Conservation (phyloP, 53 echinoderm and acorn worm genomes). For the Stichopus horrens region DNA sequence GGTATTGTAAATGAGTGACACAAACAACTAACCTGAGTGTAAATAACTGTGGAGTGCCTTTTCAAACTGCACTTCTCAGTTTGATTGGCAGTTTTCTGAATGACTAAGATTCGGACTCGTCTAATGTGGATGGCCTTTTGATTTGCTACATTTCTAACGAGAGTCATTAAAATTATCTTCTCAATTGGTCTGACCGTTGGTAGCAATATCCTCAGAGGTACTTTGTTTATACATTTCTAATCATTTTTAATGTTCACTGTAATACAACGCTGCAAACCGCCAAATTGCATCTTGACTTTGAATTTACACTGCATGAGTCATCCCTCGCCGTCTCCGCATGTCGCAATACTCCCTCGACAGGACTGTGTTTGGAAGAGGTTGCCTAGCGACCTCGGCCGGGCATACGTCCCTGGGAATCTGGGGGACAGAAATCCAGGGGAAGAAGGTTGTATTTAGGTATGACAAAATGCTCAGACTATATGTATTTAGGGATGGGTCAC, state of each 20-base stretch:
- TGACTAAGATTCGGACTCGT: not conserved
- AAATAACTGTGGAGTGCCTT: not conserved
- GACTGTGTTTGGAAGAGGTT: constrained; percentile 8
- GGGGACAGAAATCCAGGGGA: constrained; percentile 10
- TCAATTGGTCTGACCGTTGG: not conserved
- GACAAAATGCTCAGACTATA: not conserved
- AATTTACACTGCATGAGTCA: constrained; percentile 13
- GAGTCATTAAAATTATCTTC: not conserved
- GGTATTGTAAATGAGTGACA: not conserved
- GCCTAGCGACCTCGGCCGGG: constrained; percentile 21
- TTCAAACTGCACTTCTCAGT: not conserved
- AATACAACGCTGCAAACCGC: not conserved
- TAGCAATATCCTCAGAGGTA: not conserved
- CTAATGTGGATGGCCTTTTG: not conserved
- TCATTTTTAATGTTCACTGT: constrained; percentile 10
- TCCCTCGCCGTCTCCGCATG: not conserved
- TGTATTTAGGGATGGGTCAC: constrained; percentile 10
- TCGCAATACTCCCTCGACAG: constrained; percentile 5
- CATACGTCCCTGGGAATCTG: constrained; percentile 23
- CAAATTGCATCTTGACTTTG: constrained; percentile 26
- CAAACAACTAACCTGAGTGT: not conserved
- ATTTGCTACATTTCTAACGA: not conserved
- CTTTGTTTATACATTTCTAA: not conserved
- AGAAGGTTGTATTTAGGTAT: constrained; percentile 8
- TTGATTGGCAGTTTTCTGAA: not conserved